Evolutionary conservation across 2,797 vertebrate species (phyloP).

Genomic region (Arctocebus calabarensis): DNA sequence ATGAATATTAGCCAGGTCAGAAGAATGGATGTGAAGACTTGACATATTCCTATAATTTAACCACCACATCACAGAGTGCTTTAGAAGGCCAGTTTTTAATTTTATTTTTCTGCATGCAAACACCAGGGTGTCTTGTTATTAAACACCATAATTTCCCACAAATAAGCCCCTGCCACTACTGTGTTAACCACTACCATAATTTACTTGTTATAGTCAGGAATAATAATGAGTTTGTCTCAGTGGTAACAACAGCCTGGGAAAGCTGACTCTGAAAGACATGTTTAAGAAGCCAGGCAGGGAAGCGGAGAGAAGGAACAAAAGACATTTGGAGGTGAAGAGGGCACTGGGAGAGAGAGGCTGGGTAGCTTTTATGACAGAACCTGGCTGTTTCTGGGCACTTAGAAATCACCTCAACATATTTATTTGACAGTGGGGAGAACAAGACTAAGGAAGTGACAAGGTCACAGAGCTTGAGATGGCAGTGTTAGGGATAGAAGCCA

Average conservation of each 20-base stretch:
- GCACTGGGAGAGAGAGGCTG: not conserved
- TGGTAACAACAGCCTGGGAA: slow-evolving; percentile 37
- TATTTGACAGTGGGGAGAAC: not conserved
- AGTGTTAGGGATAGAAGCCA: not conserved
- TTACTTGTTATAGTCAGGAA: slow-evolving; percentile 61
- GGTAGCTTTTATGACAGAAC: not conserved
- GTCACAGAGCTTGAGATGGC: not conserved
- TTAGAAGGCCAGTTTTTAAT: not conserved
- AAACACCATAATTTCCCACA: slow-evolving; percentile 68
- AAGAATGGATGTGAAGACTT: not conserved
- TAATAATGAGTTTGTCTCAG: slow-evolving; percentile 57
- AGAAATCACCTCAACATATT: not conserved
- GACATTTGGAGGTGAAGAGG: not conserved
- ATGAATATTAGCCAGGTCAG: not conserved
- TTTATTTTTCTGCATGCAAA: slow-evolving; percentile 42
- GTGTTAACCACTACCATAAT: slow-evolving; percentile 40
- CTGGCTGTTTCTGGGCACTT: not conserved
- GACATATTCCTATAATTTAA: not conserved
- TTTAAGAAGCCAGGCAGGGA: not conserved
- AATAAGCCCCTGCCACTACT: slow-evolving; percentile 35
- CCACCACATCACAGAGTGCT: not conserved
- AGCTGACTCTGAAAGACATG: not conserved
- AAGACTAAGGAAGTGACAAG: not conserved
- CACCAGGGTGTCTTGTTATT: slow-evolving; percentile 54
- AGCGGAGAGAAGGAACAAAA: not conserved